Percentiles rank a stretch among this genome's conserved stretches.
Conservation (phyloP, 2,113 vertebrate genomes). For the Rattus rattus region DNA sequence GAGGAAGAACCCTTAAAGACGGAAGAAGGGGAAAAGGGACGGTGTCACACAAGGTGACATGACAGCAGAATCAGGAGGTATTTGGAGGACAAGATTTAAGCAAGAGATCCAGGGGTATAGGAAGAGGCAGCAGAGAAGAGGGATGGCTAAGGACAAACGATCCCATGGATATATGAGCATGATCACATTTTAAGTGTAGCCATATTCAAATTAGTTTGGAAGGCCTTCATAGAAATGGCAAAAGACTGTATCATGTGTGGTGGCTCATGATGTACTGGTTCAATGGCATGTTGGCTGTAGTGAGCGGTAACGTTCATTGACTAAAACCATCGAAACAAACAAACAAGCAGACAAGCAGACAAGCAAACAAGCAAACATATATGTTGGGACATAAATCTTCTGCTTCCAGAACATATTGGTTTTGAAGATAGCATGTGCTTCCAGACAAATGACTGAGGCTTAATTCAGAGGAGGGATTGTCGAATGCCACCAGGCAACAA, state of each 20-base stretch:
- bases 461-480: background rate
- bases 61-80: background rate
- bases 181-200: background rate
- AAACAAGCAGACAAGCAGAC: background rate
- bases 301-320: too few species aligned
- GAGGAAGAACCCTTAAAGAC: background rate
- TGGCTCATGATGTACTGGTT: background rate
- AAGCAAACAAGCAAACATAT: background rate
- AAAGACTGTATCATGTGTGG: background rate
- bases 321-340: background rate
- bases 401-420: background rate
- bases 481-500: background rate
- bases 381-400: background rate
- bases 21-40: background rate
- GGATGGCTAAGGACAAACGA: background rate
- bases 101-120: too few species aligned
- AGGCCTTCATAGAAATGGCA: background rate
- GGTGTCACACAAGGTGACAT: background rate
- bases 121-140: too few species aligned
- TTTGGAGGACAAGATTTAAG: background rate
- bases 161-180: background rate
- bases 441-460: background rate
- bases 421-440: constrained; percentile 12
- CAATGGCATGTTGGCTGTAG: background rate
- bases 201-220: background rate